phyloP scores from a whole-genome alignment of 2,113 vertebrate species.

The Oostethus manadensis region DNA sequence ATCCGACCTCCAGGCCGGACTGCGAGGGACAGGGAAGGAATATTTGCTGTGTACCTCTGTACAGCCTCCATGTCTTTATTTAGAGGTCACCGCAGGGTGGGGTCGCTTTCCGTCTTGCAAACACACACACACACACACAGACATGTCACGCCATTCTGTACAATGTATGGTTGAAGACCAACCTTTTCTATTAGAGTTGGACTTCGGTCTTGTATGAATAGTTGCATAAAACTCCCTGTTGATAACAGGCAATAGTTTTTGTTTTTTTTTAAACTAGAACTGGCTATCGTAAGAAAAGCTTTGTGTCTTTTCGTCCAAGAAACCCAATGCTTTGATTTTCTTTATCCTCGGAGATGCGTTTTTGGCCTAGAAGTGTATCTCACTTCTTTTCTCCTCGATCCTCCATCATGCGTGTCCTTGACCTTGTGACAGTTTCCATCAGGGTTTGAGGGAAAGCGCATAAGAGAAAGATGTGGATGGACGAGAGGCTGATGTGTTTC shows the following conservation, averaged over 20 bases:
- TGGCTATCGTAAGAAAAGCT: not conserved
- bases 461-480: not conserved
- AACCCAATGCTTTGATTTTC: no score
- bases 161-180: not conserved
- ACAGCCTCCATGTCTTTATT: slow-evolving; percentile 38
- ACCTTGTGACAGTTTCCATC: not conserved
- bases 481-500: no score
- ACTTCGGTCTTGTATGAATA: not conserved
- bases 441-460: not conserved
- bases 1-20: slow-evolving; percentile 51
- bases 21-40: slow-evolving; percentile 40
- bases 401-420: not conserved
- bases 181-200: not conserved
- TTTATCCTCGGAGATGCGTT: no score
- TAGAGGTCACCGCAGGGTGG: slow-evolving; percentile 50
- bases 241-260: not conserved
- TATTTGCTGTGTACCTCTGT: slow-evolving; percentile 52
- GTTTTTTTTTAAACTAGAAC: not conserved
- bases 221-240: not conserved
- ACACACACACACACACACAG: slow-evolving; percentile 17
- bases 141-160: not conserved
- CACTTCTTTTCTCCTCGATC: not conserved
- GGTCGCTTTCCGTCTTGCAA: not conserved
- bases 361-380: not conserved
- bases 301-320: not conserved